Percentiles rank a stretch among this genome's conserved stretches.
phyloP scores from a whole-genome alignment of 2,113 vertebrate genomes.

The Colistium nudipinnis region DNA sequence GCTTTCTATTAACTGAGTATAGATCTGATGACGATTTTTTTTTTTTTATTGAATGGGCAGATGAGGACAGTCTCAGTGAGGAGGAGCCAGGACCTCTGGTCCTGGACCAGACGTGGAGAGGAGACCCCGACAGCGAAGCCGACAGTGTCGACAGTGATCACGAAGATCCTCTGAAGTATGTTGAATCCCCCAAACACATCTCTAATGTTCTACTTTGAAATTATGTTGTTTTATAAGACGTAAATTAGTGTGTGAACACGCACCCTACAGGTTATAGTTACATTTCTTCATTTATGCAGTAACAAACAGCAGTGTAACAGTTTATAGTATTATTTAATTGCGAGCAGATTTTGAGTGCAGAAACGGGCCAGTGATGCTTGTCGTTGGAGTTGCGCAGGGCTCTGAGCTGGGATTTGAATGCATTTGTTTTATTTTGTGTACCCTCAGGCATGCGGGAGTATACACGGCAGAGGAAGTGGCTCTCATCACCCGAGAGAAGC shows the following conservation, averaged over 20 bases:
- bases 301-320: not conserved
- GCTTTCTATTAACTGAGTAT: too few species aligned
- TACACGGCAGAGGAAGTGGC: slow-evolving; percentile 98
- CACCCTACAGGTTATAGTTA: not conserved
- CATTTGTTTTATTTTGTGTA: not conserved
- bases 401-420: too few species aligned
- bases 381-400: not conserved
- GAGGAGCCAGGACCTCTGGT: slow-evolving; percentile 90
- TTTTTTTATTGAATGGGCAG: slow-evolving; percentile 76
- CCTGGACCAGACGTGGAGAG: slow-evolving; percentile 96
- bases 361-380: too few species aligned
- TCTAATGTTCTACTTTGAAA: not conserved
- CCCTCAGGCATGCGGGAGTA: slow-evolving; percentile 91
- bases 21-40: too few species aligned
- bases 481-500: slow-evolving; percentile 94
- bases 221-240: too few species aligned
- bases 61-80: slow-evolving; percentile 96
- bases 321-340: too few species aligned
- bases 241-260: too few species aligned
- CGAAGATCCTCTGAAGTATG: slow-evolving; percentile 96
- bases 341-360: too few species aligned
- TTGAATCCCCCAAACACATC: not conserved
- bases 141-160: slow-evolving; percentile 98
- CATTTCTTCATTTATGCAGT: not conserved
- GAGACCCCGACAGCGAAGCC: slow-evolving; percentile 96